Evolutionary conservation across 2,797 vertebrate genomes (phyloP).

Genomic region (Alfaro cultratus): DNA sequence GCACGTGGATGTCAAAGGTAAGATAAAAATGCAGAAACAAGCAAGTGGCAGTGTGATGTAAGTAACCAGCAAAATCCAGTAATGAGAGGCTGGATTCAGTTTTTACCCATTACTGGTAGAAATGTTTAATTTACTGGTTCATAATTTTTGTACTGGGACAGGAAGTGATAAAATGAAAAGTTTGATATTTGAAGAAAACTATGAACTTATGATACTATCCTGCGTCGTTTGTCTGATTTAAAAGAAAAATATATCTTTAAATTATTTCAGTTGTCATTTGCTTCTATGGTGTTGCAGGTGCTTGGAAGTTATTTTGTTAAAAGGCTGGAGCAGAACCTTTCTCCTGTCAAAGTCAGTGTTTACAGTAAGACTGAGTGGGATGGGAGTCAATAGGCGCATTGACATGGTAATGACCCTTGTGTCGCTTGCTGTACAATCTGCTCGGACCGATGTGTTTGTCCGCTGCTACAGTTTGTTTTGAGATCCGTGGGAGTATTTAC

Average conservation of each 20-base stretch:
- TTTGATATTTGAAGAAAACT: background rate
- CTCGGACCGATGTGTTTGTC: conserved; percentile 61
- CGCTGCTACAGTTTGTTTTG: conserved; percentile 64
- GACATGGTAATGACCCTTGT: conserved; percentile 60
- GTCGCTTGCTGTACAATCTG: conserved; percentile 55
- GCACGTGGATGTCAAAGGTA: background rate
- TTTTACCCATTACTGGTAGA: background rate
- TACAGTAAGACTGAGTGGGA: conserved; percentile 37
- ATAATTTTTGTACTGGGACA: background rate
- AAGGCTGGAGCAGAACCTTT: background rate
- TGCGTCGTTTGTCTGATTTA: background rate
- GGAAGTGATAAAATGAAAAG: background rate
- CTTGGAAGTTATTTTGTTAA: background rate
- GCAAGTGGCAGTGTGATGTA: background rate
- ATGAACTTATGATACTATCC: background rate
- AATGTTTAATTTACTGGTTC: background rate
- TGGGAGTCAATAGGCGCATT: conserved; percentile 63
- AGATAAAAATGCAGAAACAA: background rate
- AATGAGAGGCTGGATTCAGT: background rate
- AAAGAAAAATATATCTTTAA: background rate
- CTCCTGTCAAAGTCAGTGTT: conserved; percentile 34
- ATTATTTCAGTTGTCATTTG: background rate
- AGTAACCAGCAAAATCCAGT: background rate
- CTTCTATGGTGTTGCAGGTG: background rate
- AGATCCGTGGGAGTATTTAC: conserved; percentile 74